Conservation (phyloP, 2,888 invertebrate species). For the Octonoba sinensis region DNA sequence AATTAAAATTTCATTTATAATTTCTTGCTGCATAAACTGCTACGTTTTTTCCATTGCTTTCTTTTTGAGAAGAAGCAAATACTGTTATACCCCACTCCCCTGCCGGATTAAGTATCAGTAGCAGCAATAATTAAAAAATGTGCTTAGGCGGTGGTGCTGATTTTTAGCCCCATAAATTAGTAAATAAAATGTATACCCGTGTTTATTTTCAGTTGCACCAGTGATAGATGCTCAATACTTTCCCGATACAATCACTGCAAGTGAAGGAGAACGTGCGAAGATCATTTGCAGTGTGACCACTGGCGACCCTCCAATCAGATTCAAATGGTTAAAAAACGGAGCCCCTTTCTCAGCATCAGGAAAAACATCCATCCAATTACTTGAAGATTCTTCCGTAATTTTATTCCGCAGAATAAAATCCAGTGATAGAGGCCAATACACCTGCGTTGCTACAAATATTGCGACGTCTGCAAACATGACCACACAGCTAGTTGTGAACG, state of each 20-base stretch:
- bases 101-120: too few relatives aligned
- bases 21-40: too few relatives aligned
- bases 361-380: constrained; percentile 21
- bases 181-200: not conserved
- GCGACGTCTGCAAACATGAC: constrained; percentile 67
- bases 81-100: too few relatives aligned
- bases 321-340: constrained; percentile 71
- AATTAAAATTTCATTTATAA: too few relatives aligned
- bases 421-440: constrained; percentile 68
- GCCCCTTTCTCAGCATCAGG: constrained; percentile 67
- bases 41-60: too few relatives aligned
- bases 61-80: too few relatives aligned
- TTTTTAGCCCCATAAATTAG: too few relatives aligned
- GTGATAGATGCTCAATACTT: constrained; percentile 66
- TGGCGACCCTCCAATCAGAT: constrained; percentile 71
- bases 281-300: constrained; percentile 66
- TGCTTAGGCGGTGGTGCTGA: too few relatives aligned
- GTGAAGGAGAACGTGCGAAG: constrained; percentile 65
- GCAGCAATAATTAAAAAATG: too few relatives aligned
- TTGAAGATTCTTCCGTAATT: constrained; percentile 57
- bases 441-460: constrained; percentile 70
- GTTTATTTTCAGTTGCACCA: constrained; percentile 60
- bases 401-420: constrained; percentile 43
- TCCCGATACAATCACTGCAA: constrained; percentile 64
- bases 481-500: constrained; percentile 70